Percentiles rank a stretch among this genome's conserved stretches.
Evolutionary conservation across 2,113 vertebrate species (phyloP).

Genomic region (Crotalus helleri): DNA sequence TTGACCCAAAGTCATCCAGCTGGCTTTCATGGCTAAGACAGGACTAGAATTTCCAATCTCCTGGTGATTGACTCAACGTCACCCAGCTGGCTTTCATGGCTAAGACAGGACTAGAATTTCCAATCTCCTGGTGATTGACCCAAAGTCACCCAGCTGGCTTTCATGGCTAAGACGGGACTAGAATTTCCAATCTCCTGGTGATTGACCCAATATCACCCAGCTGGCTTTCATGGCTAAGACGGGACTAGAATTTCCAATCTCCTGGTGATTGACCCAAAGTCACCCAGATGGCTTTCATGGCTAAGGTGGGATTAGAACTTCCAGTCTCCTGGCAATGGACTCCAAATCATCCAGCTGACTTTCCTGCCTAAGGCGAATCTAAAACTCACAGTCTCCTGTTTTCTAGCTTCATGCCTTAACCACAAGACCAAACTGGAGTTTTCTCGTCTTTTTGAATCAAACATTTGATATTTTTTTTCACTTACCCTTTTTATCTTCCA

Average conservation of each 20-base stretch:
- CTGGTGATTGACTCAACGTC: too few relatives aligned
- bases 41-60: too few relatives aligned
- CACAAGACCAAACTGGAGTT: background rate
- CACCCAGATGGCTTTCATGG: too few relatives aligned
- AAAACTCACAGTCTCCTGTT: background rate
- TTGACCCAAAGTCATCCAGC: too few relatives aligned
- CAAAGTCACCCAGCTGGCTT: background rate
- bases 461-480: background rate
- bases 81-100: too few relatives aligned
- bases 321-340: background rate
- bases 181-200: background rate
- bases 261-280: too few relatives aligned
- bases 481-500: background rate
- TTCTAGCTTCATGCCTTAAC: background rate
- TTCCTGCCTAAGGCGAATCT: background rate
- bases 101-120: too few relatives aligned
- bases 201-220: too few relatives aligned
- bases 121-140: too few relatives aligned
- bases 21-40: too few relatives aligned
- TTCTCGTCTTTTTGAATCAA: background rate
- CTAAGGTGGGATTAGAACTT: background rate
- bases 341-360: background rate
- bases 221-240: too few relatives aligned
- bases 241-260: too few relatives aligned
- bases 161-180: rapidly evolving